These are phyloP conservation scores for Thryonomys swinderianus DNA, from an alignment of 2,113 vertebrate species.

Conservation along the genomic window DNA sequence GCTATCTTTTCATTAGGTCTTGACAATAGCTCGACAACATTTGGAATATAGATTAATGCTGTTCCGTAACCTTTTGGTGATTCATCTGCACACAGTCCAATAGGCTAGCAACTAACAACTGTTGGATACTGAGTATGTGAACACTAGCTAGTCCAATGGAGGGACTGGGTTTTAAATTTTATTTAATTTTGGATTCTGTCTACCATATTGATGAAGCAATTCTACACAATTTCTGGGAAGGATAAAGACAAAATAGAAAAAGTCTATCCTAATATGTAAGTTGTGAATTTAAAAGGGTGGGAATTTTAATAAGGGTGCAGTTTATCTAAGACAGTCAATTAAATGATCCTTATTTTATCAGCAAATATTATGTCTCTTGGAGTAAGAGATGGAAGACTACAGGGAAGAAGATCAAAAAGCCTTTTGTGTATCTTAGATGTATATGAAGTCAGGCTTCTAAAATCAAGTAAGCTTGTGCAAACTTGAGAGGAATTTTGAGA, in stretches of 20 bases:
- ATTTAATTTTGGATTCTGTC: conserved; percentile 34
- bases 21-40: neutral
- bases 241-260: neutral
- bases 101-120: neutral
- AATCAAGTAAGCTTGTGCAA: neutral
- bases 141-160: neutral
- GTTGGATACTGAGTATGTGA: neutral
- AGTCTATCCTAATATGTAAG: neutral
- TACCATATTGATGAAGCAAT: neutral
- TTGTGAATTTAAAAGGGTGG: neutral
- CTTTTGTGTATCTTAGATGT: neutral
- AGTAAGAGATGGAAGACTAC: neutral
- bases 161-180: neutral
- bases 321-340: neutral
- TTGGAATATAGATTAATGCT: neutral
- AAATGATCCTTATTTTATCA: neutral
- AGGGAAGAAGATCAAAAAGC: neutral
- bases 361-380: neutral
- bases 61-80: neutral
- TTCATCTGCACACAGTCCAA: neutral
- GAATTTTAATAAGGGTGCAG: neutral
- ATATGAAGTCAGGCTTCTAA: neutral
- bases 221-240: neutral
- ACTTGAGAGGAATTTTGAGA: neutral
- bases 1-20: neutral